A percentile compares a stretch with the other conserved stretches of the same genome.
Conservation (phyloP, 1,140 invertebrate genomes). For the Bombus ignitus region DNA sequence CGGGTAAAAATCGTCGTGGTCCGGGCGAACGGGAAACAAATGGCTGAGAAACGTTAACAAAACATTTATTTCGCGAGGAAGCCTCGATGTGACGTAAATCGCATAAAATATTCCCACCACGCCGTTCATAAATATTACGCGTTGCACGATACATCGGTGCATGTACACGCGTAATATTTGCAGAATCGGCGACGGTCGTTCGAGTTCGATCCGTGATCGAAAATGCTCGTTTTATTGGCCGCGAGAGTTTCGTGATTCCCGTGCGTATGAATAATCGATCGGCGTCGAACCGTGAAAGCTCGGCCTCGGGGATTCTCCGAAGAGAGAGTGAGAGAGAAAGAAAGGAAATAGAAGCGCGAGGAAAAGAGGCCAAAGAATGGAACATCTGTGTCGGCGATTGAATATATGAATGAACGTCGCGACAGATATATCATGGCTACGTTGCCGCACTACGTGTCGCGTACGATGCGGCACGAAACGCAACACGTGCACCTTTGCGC, state of each 20-base stretch:
- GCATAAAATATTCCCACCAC: too few relatives aligned
- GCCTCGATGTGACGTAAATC: too few relatives aligned
- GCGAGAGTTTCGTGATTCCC: constrained; percentile 22
- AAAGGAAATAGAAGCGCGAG: neutral
- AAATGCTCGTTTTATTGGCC: neutral
- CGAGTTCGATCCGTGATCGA: neutral
- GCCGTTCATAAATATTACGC: too few relatives aligned
- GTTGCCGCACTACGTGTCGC: neutral
- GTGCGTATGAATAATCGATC: constrained; percentile 50
- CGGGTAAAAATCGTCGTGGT: too few relatives aligned
- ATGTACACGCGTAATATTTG: too few relatives aligned
- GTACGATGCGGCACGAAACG: neutral
- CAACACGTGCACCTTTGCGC: constrained; percentile 14
- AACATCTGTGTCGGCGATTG: constrained; percentile 34
- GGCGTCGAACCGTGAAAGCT: too few relatives aligned
- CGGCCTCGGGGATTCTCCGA: neutral
- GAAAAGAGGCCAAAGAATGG: constrained; percentile 12
- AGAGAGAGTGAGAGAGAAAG: too few relatives aligned
- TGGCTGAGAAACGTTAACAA: too few relatives aligned
- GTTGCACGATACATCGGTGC: too few relatives aligned
- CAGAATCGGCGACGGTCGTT: neutral
- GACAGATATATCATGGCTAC: constrained; percentile 5
- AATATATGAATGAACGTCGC: constrained; percentile 44
- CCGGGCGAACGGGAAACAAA: too few relatives aligned
- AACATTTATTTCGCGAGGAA: too few relatives aligned